Evolutionary conservation across 2,797 vertebrate genomes (phyloP).

Genomic region (Gallinago nigripennis): DNA sequence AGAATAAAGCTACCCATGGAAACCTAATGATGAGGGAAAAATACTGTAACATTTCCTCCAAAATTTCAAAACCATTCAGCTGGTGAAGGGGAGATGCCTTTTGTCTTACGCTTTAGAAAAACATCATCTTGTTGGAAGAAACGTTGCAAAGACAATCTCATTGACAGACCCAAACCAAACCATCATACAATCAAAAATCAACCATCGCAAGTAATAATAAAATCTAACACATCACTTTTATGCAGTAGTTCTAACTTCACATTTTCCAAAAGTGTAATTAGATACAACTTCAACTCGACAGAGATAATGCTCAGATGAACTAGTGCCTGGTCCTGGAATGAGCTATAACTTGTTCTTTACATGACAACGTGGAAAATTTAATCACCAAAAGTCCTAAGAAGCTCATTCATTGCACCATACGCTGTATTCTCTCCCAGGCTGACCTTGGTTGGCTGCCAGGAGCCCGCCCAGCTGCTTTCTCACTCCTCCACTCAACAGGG

Average conservation of each 20-base stretch:
- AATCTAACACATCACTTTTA: background rate
- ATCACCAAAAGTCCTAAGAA: too few relatives aligned
- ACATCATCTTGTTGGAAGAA: background rate
- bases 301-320: background rate
- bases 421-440: background rate
- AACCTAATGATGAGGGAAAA: background rate
- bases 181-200: background rate
- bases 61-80: background rate
- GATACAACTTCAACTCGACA: background rate
- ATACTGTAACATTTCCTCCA: background rate
- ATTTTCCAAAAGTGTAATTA: background rate
- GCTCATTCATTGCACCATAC: too few relatives aligned
- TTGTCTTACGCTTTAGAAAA: background rate
- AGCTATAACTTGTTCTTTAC: background rate
- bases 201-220: background rate
- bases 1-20: background rate
- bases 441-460: background rate
- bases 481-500: too few relatives aligned
- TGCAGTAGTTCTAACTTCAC: background rate
- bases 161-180: background rate
- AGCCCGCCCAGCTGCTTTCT: too few relatives aligned
- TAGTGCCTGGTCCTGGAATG: background rate
- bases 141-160: background rate
- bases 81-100: background rate
- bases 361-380: background rate